Percentiles rank a stretch among this genome's conserved stretches.
These are phyloP conservation scores for Prionchulus punctatus DNA, from an alignment of 2,888 invertebrate genomes.

Conservation along the genomic window DNA sequence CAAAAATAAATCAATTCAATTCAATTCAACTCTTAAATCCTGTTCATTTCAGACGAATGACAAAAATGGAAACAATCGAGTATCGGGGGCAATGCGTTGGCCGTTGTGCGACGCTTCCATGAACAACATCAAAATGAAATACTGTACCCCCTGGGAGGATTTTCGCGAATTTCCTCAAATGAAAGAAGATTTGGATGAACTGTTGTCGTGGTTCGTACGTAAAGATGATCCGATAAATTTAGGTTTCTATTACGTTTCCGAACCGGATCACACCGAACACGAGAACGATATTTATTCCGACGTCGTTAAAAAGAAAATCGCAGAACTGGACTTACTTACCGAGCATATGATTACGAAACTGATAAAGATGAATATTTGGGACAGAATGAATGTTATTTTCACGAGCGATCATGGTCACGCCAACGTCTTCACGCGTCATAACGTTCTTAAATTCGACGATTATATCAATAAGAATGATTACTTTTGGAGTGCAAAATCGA, in stretches of 20 bases:
- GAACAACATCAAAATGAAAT: not conserved
- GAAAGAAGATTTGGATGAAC: not conserved
- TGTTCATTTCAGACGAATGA: no score
- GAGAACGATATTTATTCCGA: constrained; percentile 14
- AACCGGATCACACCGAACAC: constrained; percentile 26
- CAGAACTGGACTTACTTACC: not conserved
- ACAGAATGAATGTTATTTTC: constrained; percentile 2
- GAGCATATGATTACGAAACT: not conserved
- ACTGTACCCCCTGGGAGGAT: not conserved
- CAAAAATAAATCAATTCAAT: no score
- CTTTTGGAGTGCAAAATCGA: not conserved
- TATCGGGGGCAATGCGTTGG: constrained; percentile 11
- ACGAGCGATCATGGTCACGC: not conserved
- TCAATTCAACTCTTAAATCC: no score
- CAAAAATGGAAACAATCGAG: no score
- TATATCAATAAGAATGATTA: not conserved
- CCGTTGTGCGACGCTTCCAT: not conserved
- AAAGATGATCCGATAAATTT: constrained; percentile 15
- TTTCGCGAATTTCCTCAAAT: not conserved
- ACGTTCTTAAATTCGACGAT: constrained; percentile 9
- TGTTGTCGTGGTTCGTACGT: constrained; percentile 19
- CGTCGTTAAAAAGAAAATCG: not conserved
- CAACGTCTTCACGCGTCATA: not conserved
- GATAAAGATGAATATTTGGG: not conserved
- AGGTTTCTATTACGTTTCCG: constrained; percentile 23